Base-by-base conservation (phyloP, 1,140 invertebrate genomes). In the Saccostrea glomerata region DNA sequence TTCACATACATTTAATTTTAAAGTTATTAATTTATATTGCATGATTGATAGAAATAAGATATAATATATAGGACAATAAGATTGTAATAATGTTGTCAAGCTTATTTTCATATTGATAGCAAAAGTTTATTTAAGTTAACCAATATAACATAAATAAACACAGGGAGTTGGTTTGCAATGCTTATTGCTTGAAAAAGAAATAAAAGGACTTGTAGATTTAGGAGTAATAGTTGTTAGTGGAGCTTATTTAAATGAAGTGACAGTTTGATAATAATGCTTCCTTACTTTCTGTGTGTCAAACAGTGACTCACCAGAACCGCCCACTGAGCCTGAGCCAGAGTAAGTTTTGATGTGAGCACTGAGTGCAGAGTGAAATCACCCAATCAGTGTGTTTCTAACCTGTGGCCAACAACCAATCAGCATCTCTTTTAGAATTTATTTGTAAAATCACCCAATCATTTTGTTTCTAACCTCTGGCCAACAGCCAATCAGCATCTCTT, bases 381-480 rank as follows among this genome's bases (percentile, higher is more conserved):
- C 70, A 77, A 77, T 77, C 70, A 77, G 23, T 77, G 70, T 77
- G 11, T 77, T 36, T 40, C 70, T 77, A 77, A 77, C 70, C 30
- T 77, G 11, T 40, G 6, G 13, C 13, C 23, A 77, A 36, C 70
- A 77, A 2, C 70, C 70, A 77, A 77, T 77, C 25, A 77, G 30
- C 30, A 25, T 77, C 70, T 36, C 13, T 30, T 36, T 30, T 15
- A 77, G 11, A 66, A n/a, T 66, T 66, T 66, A 23, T 47, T 47
- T 47, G 47, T 47, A 47, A 47, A 47, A 47, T 30, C 70, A 77
- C 70, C 70, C 70, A 77, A 77, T 77, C 70, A 77, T 6, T 77
- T 25, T 77, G 11, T 77, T 36, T 77, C 70, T 77, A 77, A 77
- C 70, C 30, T 77, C 25, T 40, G 6, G 13, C 13, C 23, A 77